Conservation (phyloP, 2,113 vertebrate species). For the Peromyscus californicus region DNA sequence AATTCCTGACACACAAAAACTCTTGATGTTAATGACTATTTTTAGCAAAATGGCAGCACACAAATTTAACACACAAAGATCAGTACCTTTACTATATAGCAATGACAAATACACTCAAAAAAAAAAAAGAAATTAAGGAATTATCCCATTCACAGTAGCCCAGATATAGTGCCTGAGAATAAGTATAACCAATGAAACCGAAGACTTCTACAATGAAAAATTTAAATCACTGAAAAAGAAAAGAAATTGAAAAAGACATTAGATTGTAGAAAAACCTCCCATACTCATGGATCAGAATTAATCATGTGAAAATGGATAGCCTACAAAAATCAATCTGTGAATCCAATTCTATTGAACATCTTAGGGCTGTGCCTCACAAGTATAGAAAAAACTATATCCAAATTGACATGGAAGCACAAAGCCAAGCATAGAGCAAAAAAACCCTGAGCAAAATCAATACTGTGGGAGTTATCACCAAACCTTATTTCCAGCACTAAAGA, state of each 20-base stretch:
- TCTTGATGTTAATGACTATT: neutral
- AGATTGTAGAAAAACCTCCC: neutral
- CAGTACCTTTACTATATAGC: neutral
- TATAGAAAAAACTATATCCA: too few species aligned
- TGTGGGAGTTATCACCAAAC: neutral
- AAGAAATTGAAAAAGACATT: neutral
- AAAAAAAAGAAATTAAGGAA: neutral
- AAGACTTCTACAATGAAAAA: neutral
- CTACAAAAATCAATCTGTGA: too few species aligned
- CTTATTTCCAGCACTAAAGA: neutral
- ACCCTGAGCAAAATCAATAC: neutral
- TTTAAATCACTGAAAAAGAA: neutral
- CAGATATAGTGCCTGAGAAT: neutral
- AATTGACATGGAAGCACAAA: neutral
- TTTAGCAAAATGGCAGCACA: neutral
- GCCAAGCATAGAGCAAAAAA: neutral
- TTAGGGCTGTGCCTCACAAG: neutral
- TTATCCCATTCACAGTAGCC: neutral
- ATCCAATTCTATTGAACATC: neutral
- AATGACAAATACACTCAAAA: neutral
- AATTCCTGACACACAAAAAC: neutral
- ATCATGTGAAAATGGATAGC: neutral
- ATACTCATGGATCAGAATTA: neutral
- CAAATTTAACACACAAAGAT: neutral
- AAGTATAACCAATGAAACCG: neutral